A percentile compares a stretch with the other conserved stretches of the same genome.
Evolutionary conservation across 2,888 invertebrate genomes (phyloP).

Genomic region (Meliscaeva auricollis): DNA sequence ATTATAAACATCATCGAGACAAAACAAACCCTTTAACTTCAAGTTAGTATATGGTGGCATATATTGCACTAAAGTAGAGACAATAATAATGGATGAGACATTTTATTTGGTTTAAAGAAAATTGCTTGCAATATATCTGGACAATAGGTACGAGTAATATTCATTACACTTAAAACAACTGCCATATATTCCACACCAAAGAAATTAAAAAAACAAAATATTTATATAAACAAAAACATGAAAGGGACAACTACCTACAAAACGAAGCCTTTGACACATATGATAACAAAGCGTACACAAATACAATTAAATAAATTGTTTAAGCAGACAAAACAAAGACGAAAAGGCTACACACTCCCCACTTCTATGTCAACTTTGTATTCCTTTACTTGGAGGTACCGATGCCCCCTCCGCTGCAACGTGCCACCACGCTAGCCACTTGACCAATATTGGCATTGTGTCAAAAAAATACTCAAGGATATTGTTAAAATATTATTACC

Average conservation of each 20-base stretch:
- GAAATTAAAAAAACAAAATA: conserved; percentile 16
- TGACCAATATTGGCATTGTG: conserved; percentile 67
- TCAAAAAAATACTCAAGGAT: conserved; percentile 61
- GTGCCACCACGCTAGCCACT: conserved; percentile 32
- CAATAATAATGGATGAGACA: conserved; percentile 27
- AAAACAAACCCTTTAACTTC: conserved; percentile 21
- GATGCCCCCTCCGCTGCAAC: not conserved
- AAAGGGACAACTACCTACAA: conserved; percentile 48
- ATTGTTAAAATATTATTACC: conserved; percentile 41
- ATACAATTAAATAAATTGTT: conserved; percentile 61
- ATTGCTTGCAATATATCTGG: conserved; percentile 24
- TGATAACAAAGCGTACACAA: conserved; percentile 25
- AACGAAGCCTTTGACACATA: conserved; percentile 52
- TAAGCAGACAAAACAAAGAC: conserved; percentile 51
- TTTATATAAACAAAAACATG: conserved; percentile 37
- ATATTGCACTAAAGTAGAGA: not conserved
- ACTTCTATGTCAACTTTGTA: conserved; percentile 23
- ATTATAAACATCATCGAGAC: conserved; percentile 1
- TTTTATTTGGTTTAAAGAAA: not conserved
- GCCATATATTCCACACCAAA: conserved; percentile 7
- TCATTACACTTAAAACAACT: not conserved
- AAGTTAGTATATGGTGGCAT: too few species aligned
- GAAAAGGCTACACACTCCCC: conserved; percentile 9
- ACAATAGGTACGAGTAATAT: conserved; percentile 16
- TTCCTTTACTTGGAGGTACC: conserved; percentile 23